Conservation (phyloP, 2,113 vertebrate genomes). For the Cnemophilus loriae region DNA sequence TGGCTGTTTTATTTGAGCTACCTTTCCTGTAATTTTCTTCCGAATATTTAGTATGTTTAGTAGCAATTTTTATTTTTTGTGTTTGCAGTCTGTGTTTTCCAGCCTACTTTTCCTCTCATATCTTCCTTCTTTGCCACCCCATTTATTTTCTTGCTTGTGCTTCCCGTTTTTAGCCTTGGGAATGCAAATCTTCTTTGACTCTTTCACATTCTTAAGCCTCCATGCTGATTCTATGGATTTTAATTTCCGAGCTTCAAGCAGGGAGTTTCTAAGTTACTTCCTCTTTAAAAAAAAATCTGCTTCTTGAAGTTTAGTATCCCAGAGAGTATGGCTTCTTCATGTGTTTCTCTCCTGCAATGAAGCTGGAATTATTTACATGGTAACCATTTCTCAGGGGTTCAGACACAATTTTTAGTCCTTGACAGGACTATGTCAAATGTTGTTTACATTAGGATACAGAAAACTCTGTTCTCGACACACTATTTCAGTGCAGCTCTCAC, state of each 20-base stretch:
- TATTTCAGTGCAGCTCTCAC: not conserved
- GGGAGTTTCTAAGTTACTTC: slow-evolving; percentile 63
- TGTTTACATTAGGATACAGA: slow-evolving; percentile 29
- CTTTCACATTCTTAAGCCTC: slow-evolving; percentile 34
- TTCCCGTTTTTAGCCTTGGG: not conserved
- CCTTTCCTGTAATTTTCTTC: not conserved
- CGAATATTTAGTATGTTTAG: not conserved
- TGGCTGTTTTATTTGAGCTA: not conserved
- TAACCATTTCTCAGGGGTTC: slow-evolving; percentile 36
- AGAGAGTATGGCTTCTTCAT: slow-evolving; percentile 33
- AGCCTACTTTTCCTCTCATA: not conserved
- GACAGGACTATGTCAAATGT: not conserved
- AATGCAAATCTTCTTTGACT: slow-evolving; percentile 44
- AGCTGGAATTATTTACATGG: slow-evolving; percentile 33
- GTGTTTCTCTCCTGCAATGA: slow-evolving; percentile 20
- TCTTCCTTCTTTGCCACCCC: not conserved
- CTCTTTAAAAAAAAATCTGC: slow-evolving; percentile 20
- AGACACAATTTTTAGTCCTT: slow-evolving; percentile 7
- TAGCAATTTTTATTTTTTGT: not conserved
- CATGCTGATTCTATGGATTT: slow-evolving; percentile 62
- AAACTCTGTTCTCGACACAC: not conserved
- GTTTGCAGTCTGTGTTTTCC: not conserved
- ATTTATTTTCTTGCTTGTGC: slow-evolving; percentile 11
- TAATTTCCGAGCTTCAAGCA: slow-evolving; percentile 67
- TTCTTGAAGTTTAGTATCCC: slow-evolving; percentile 52